Percentiles rank a stretch among this genome's conserved stretches.
Conservation (phyloP, 2,888 invertebrate species). For the Dioctria linearis region DNA sequence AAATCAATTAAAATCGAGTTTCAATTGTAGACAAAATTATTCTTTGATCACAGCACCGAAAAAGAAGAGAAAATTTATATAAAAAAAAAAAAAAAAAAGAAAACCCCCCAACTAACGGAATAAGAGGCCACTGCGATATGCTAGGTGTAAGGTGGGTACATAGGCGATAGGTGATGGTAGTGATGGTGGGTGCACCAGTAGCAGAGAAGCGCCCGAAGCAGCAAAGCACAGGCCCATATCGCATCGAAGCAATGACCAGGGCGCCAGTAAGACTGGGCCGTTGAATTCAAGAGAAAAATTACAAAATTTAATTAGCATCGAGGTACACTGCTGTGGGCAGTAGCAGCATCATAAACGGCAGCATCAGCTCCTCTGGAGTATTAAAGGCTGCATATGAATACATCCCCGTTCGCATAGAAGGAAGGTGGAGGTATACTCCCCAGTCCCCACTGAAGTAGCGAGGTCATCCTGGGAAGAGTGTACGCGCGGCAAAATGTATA, state of each 20-base stretch:
- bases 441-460: not conserved
- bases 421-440: not conserved
- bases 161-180: not conserved
- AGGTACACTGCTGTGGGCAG: conserved; percentile 48
- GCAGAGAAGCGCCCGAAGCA: not conserved
- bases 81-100: conserved; percentile 35
- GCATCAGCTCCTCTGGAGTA: conserved; percentile 41
- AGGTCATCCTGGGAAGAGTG: not conserved
- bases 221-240: conserved; percentile 25
- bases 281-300: conserved; percentile 48
- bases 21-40: conserved; percentile 51
- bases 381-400: conserved; percentile 44
- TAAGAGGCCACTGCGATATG: not conserved
- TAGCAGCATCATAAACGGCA: conserved; percentile 47
- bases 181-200: conserved; percentile 3
- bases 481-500: conserved; percentile 31
- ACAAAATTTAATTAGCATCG: conserved; percentile 55
- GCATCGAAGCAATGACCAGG: conserved; percentile 35
- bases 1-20: conserved; percentile 53
- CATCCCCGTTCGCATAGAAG: conserved; percentile 10
- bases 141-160: not conserved
- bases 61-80: conserved; percentile 38
- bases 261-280: conserved; percentile 50
- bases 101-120: conserved; percentile 30
- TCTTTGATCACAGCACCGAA: conserved; percentile 49